Conservation (phyloP, 2,888 invertebrate species). For the Silvanus unidentatus region DNA sequence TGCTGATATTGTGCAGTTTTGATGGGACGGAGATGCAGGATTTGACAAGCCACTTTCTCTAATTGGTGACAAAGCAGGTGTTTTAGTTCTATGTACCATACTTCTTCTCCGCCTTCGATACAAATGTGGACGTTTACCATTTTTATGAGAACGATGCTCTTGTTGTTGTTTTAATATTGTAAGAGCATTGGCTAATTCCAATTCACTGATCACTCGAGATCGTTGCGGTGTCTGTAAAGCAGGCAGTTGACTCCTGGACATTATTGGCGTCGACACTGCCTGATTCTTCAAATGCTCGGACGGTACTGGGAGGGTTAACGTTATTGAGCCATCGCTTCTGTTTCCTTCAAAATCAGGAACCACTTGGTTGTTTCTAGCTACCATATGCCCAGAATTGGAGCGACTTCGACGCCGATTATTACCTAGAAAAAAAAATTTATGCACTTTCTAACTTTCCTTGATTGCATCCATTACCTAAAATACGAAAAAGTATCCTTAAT, state of each 20-base stretch:
- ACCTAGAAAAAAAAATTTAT: background rate
- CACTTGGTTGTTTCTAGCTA: constrained; percentile 42
- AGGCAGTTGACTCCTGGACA: constrained; percentile 30
- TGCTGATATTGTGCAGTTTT: constrained; percentile 38
- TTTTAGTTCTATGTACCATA: constrained; percentile 41
- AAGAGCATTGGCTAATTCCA: constrained; percentile 43
- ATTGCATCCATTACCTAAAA: constrained; percentile 28
- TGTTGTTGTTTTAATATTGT: constrained; percentile 41
- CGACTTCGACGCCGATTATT: constrained; percentile 8
- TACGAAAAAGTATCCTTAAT: constrained; percentile 43
- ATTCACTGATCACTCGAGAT: constrained; percentile 47
- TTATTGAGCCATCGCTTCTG: constrained; percentile 42
- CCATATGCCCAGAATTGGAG: constrained; percentile 20
- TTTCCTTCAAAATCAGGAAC: constrained; percentile 27
- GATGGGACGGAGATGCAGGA: constrained; percentile 57
- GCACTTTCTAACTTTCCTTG: no score
- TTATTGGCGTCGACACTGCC: constrained; percentile 47
- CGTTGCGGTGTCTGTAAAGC: constrained; percentile 44
- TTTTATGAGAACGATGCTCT: constrained; percentile 26
- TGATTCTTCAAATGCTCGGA: constrained; percentile 43
- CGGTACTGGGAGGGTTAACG: constrained; percentile 40
- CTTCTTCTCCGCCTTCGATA: constrained; percentile 37
- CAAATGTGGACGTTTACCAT: constrained; percentile 21
- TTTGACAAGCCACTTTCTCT: constrained; percentile 67
- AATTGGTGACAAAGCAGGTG: constrained; percentile 61